A percentile compares a stretch with the other conserved stretches of the same genome.
Evolutionary conservation across 2,113 vertebrate genomes (phyloP).

Genomic region (Mixornis gularis): DNA sequence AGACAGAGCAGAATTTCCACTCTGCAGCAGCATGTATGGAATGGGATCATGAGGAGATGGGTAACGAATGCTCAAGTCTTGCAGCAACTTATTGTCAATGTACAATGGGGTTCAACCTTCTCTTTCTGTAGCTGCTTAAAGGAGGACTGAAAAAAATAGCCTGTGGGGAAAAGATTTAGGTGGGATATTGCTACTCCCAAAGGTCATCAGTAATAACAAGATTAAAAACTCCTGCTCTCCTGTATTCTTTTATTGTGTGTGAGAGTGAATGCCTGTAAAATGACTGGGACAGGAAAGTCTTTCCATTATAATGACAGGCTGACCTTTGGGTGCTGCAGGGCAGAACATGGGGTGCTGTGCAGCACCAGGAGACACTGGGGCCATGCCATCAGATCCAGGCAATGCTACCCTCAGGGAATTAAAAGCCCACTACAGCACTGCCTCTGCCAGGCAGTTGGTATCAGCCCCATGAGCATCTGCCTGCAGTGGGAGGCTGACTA

Average conservation of each 20-base stretch:
- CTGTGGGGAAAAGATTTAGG: background rate
- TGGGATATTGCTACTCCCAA: background rate
- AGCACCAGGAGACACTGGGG: background rate
- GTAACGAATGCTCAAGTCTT: background rate
- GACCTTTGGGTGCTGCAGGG: background rate
- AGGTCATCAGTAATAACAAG: background rate
- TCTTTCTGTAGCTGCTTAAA: background rate
- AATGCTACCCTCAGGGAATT: background rate
- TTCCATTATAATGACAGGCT: background rate
- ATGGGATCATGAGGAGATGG: background rate
- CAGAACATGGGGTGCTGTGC: background rate
- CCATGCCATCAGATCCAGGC: background rate
- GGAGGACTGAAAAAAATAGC: background rate
- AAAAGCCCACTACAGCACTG: background rate
- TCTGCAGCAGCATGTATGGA: background rate
- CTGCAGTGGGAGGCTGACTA: fast-evolving
- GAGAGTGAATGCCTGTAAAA: background rate
- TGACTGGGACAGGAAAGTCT: background rate
- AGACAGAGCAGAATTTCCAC: background rate
- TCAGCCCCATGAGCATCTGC: background rate
- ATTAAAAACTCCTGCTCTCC: background rate
- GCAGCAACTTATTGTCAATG: background rate
- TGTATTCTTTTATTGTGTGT: background rate
- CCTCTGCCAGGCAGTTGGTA: background rate
- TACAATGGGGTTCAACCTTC: background rate